phyloP scores from a whole-genome alignment of 2,113 vertebrate genomes.

The Serinus canaria region DNA sequence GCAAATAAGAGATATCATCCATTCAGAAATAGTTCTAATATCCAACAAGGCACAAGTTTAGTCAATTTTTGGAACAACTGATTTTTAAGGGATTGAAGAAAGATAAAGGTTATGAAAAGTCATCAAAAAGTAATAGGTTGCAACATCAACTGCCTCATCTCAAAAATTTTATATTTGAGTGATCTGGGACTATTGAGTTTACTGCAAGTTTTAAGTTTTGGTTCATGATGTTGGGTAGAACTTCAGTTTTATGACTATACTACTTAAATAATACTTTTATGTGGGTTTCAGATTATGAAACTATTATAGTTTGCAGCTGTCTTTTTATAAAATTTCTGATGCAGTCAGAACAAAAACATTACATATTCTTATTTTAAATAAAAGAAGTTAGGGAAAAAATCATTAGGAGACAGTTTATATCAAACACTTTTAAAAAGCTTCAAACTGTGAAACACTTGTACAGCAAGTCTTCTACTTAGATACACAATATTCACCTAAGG shows the following conservation, averaged over 20 bases:
- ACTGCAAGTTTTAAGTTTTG: not conserved
- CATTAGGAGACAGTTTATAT: not conserved
- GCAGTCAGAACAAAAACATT: not conserved
- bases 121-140: not conserved
- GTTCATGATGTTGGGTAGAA: rapidly evolving
- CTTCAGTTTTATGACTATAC: not conserved
- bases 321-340: not conserved
- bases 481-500: not conserved
- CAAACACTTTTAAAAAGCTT: not conserved
- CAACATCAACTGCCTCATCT: not conserved
- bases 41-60: not conserved
- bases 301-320: not conserved
- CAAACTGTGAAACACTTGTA: not conserved
- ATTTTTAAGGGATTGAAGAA: not conserved
- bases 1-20: not conserved
- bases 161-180: not conserved
- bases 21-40: not conserved
- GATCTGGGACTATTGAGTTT: not conserved
- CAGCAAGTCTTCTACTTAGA: not conserved
- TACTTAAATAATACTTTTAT: not conserved
- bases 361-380: not conserved
- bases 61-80: not conserved
- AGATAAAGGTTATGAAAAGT: not conserved
- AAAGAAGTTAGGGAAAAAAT: not conserved
- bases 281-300: not conserved